Evolutionary conservation across 2,888 invertebrate species (phyloP), one percentile per base, ranked within the genome.

Genomic region (Blastobasis adustella): DNA sequence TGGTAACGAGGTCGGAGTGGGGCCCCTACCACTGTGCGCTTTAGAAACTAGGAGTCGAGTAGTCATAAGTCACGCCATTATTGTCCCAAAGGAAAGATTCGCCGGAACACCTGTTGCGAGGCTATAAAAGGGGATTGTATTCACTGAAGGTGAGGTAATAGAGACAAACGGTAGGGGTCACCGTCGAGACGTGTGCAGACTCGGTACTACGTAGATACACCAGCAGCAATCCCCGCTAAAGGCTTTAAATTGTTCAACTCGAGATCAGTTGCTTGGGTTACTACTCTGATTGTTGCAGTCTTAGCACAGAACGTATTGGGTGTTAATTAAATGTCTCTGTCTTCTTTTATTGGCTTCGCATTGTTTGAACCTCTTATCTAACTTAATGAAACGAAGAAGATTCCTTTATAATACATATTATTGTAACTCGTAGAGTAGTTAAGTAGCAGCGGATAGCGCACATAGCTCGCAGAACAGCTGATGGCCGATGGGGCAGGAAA

Each of bases 1-100:
- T 71, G 69, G 23, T 80, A 78, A 81, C 76, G 72, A 79, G 73
- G 73, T 63, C 57, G 58, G 51, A 37, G 55, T 69, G 67, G 65
- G 59, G 58, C 65, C 64, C 63, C 60, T 60, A 72, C 68, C 66
- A 66, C 63, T 60, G 60, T 46, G 9, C 62, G 61, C 64, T 54
- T 61, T 58, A 54, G 55, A 23, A 23, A 23, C 23, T 23, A 23
- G 23, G 43, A 46, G 38, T 50, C 44, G 47, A 47, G 39, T 47
- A 37, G 47, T 39, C 47, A 47, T 44, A 38, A 51, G 44, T 47
- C 41, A 44, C 43, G n/a, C 39, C 38, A 44, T 51, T 47, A 45
- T 36, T 39, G 43, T 50, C 46, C 43, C 37, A 37, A 9, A 38
- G 37, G 37, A 47, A 47, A 37, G 44, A 23, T 49, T 45, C 43